Conservation (phyloP, 2,888 invertebrate genomes). For the Tenthredo livida region DNA sequence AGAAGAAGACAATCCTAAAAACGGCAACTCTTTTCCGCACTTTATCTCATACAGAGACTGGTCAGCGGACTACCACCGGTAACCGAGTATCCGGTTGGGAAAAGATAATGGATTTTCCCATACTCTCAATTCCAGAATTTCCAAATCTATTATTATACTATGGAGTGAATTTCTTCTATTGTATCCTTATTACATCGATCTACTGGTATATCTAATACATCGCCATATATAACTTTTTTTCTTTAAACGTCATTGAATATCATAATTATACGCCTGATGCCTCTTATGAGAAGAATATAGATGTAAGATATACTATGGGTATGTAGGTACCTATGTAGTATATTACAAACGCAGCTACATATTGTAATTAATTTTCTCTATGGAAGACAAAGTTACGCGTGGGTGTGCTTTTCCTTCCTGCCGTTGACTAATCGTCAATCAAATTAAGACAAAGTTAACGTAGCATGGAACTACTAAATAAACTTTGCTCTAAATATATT, state of each 20-base stretch:
- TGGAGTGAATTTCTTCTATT: not conserved
- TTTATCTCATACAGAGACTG: not conserved
- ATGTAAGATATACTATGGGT: not conserved
- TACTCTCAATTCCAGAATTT: not conserved
- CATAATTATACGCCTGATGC: not conserved
- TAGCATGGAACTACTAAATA: not conserved
- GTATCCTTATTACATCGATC: not conserved
- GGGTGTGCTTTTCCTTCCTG: not conserved
- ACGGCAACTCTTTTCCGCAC: not conserved
- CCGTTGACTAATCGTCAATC: constrained; percentile 28
- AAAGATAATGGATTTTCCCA: constrained; percentile 24
- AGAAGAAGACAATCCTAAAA: not conserved
- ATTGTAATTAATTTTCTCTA: not conserved
- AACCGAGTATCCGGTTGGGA: constrained; percentile 28
- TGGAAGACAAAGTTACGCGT: not conserved
- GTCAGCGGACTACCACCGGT: constrained; percentile 9
- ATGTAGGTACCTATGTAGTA: not conserved
- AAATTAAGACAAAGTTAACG: constrained; percentile 20
- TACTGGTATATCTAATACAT: not conserved
- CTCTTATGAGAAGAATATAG: not conserved
- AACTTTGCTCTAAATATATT: not conserved
- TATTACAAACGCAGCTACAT: not conserved
- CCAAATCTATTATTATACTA: not conserved
- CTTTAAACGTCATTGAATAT: not conserved
- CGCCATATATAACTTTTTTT: not conserved